These are phyloP conservation scores for Lottia gigantea DNA, from an alignment of 2,888 invertebrate genomes.

Conservation along the genomic window DNA sequence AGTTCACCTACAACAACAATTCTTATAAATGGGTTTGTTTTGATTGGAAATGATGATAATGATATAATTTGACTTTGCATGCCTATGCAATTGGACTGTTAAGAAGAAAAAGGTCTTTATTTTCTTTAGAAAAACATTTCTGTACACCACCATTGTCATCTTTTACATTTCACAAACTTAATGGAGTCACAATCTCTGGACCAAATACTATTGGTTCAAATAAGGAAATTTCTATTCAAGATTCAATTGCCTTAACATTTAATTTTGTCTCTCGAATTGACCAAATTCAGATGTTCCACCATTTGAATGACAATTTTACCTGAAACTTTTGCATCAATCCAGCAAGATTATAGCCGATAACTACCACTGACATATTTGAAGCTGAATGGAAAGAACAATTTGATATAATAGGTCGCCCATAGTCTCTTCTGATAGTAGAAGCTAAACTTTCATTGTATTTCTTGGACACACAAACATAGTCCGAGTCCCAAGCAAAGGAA, in stretches of 20 bases:
- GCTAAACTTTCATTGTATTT: slow-evolving; percentile 31
- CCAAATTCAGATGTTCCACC: background rate
- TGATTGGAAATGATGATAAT: background rate
- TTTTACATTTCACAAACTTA: slow-evolving; percentile 1
- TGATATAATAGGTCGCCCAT: slow-evolving; percentile 45
- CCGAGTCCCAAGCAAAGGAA: slow-evolving; percentile 54
- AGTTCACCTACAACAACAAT: slow-evolving; percentile 40
- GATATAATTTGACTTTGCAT: no score
- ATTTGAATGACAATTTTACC: slow-evolving; percentile 29
- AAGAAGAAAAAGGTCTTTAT: no score
- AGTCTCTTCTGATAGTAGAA: slow-evolving; percentile 40
- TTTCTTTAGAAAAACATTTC: background rate
- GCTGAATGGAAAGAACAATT: slow-evolving; percentile 53
- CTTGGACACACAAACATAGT: slow-evolving; percentile 49
- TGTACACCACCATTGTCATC: background rate
- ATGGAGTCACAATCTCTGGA: no score
- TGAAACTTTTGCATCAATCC: slow-evolving; percentile 45
- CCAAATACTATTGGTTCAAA: no score
- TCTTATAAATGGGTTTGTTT: background rate
- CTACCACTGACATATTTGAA: slow-evolving; percentile 51
- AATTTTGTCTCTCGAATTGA: no score
- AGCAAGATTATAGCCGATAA: slow-evolving; percentile 51
- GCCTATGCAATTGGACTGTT: no score
- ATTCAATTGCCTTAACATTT: no score
- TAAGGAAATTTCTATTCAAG: no score